Evolutionary conservation across 1,140 invertebrate genomes (phyloP), one percentile per base, ranked within the genome.

Genomic region (Drosophila neocordata): DNA sequence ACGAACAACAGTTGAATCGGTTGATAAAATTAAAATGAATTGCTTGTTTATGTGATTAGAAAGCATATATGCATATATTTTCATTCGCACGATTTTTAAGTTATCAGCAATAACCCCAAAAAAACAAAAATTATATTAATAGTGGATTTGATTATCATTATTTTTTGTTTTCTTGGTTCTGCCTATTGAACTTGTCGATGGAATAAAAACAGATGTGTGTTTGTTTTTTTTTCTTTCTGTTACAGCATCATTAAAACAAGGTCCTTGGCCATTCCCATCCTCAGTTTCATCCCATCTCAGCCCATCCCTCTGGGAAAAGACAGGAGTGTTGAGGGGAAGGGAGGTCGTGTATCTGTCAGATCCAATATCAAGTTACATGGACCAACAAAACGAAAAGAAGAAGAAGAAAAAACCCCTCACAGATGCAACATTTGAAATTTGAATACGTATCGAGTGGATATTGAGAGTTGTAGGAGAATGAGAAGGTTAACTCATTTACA

Each of bases 381-480:
- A 48, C 41, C 15, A 48, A 48, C 15, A 48, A 48, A 48, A 48
- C n/a, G n/a, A 7, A 44, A 18, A 13, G n/a, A 41, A 7, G 15
- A 44, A 44, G 15, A 48, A 48, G 8, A 41, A 41, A 9, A 18
- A 62, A 57, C 68, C 69, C 59, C 70, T 68, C 82, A 73, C 66
- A 88, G 66, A 79, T 83, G 83, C 83, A 83, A 82, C 76, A 79
- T 78, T 34, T 79, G 82, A 78, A 88, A 88, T 88, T 88, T 88
- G 83, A 88, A 88, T 88, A 88, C 83, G 58, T 56, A 88, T 87
- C 72, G 83, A 87, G 79, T 79, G 83, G 51, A 48, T 64, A 66
- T 76, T 72, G 75, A 66, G 74, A 53, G 75, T 38, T 51, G 31
- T 48, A 11, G 41, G 4, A 31, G 27, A 6, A 31, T n/a, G 41